Evolutionary conservation across 2,888 invertebrate species (phyloP).

Genomic region (Cosmia trapezina): DNA sequence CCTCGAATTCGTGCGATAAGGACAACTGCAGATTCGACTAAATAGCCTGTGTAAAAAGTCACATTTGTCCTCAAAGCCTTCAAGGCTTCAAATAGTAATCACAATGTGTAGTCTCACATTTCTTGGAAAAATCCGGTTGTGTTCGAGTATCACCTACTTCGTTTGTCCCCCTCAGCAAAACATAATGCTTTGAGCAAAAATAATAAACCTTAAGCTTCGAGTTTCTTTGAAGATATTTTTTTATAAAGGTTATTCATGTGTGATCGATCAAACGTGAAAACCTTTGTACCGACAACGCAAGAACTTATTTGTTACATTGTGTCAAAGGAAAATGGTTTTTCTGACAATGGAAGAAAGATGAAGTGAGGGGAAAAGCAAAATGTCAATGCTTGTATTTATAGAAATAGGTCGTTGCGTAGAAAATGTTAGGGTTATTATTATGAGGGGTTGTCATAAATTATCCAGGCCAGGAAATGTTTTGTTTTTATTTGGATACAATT

Average conservation of each 20-base stretch:
- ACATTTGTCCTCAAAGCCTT: too few relatives aligned
- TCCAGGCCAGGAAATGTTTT: neutral
- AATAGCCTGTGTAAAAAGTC: too few relatives aligned
- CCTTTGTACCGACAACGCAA: slow-evolving; percentile 56
- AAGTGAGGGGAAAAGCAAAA: slow-evolving; percentile 30
- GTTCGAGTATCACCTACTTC: neutral
- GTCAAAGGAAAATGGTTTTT: slow-evolving; percentile 39
- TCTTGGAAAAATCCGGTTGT: slow-evolving; percentile 10
- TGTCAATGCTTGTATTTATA: slow-evolving; percentile 58
- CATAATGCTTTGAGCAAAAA: slow-evolving; percentile 38
- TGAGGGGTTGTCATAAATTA: slow-evolving; percentile 8
- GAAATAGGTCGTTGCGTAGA: slow-evolving; percentile 30
- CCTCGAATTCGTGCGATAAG: too few relatives aligned
- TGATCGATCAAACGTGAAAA: slow-evolving; percentile 78
- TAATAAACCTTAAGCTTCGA: slow-evolving; percentile 40
- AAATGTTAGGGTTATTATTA: slow-evolving; percentile 44
- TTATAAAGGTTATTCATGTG: slow-evolving; percentile 72
- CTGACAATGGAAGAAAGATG: slow-evolving; percentile 20
- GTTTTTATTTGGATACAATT: neutral
- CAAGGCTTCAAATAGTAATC: neutral
- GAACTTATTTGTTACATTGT: slow-evolving; percentile 62
- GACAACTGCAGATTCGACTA: too few relatives aligned
- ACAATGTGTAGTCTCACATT: neutral
- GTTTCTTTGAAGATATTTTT: slow-evolving; percentile 58
- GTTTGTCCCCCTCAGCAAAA: neutral